Percentiles rank a stretch among this genome's conserved stretches.
phyloP scores from a whole-genome alignment of 1,140 invertebrate species.

The Drosophila mauritiana region DNA sequence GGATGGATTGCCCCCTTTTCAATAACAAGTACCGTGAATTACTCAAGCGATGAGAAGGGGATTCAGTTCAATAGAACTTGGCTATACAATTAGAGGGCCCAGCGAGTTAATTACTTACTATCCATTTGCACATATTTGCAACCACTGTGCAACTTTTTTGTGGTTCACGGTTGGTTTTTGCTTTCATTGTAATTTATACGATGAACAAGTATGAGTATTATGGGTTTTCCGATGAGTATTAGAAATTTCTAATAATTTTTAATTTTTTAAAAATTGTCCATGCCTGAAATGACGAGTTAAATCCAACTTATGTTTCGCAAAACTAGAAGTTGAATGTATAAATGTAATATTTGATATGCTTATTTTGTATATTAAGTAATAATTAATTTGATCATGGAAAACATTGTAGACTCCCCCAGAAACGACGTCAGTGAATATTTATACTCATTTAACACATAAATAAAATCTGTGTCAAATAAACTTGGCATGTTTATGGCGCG shows the following conservation, averaged over 20 bases:
- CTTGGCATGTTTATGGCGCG: constrained; percentile 74
- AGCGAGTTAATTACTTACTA: constrained; percentile 50
- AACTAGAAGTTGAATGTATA: no score
- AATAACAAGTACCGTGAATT: constrained; percentile 16
- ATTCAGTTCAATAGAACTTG: constrained; percentile 11
- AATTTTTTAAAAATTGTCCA: not conserved
- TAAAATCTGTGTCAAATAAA: constrained; percentile 75
- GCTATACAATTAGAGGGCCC: constrained; percentile 34
- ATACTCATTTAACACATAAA: constrained; percentile 14
- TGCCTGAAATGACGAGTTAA: constrained; percentile 11
- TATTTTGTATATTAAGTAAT: no score
- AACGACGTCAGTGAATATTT: constrained; percentile 9
- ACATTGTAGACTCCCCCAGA: not conserved
- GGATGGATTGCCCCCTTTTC: constrained; percentile 2
- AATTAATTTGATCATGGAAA: not conserved
- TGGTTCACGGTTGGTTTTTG: constrained; percentile 10
- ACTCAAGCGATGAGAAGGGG: constrained; percentile 14
- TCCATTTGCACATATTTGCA: constrained; percentile 25
- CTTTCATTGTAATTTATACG: constrained; percentile 39
- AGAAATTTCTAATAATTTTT: no score
- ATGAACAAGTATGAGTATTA: not conserved
- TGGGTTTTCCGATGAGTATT: no score
- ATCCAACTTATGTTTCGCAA: no score
- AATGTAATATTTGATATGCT: no score
- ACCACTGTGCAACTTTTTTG: constrained; percentile 25